Conservation (phyloP, 2,797 vertebrate genomes). For the Lates japonicus region DNA sequence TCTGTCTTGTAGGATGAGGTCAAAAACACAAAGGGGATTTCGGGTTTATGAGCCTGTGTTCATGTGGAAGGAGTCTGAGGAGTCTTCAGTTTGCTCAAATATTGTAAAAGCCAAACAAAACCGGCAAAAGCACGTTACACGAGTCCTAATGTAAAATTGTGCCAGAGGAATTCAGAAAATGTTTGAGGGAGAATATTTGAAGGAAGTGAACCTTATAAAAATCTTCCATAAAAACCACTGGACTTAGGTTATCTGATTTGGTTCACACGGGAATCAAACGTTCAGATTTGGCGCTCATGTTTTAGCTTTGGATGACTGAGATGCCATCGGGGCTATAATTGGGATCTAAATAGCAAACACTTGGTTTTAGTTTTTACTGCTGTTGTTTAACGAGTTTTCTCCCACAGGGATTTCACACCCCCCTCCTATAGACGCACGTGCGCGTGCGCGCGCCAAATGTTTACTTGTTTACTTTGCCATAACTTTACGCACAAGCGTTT, state of each 20-base stretch:
- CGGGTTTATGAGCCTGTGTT: background rate
- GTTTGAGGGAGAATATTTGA: background rate
- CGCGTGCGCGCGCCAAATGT: background rate
- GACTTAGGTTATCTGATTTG: background rate
- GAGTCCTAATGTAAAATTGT: background rate
- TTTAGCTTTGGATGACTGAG: slow-evolving; percentile 2
- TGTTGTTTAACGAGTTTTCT: slow-evolving; percentile 55
- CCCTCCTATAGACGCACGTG: background rate
- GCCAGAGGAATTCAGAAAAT: background rate
- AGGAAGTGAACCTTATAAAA: background rate
- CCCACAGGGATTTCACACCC: slow-evolving; percentile 16
- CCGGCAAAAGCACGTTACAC: background rate
- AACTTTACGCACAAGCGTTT: slow-evolving; percentile 13
- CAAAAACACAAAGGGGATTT: background rate
- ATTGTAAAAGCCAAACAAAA: background rate
- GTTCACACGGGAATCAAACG: background rate
- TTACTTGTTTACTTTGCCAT: slow-evolving; percentile 12
- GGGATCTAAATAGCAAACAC: slow-evolving; percentile 57
- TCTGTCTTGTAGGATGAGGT: background rate
- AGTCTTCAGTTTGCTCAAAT: background rate
- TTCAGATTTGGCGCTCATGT: background rate
- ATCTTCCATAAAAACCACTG: background rate
- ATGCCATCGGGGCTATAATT: slow-evolving; percentile 39
- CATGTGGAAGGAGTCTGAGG: background rate
- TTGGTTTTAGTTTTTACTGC: slow-evolving; percentile 63